These are phyloP conservation scores for Bungarus multicinctus DNA, from an alignment of 2,113 vertebrate species.

Conservation along the genomic window DNA sequence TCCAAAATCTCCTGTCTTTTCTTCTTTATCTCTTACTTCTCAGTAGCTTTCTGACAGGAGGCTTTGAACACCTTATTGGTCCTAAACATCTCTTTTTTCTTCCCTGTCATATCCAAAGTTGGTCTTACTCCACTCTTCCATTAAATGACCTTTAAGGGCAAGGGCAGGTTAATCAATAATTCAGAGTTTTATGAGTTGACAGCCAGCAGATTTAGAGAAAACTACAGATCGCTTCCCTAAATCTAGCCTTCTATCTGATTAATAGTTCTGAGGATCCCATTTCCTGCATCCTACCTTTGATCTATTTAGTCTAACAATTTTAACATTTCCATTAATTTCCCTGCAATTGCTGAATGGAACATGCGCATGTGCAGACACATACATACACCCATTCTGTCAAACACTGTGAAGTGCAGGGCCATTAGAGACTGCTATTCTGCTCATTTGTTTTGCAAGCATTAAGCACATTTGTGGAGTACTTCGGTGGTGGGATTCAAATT, in stretches of 20 bases:
- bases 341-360: not conserved
- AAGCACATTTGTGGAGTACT: not conserved
- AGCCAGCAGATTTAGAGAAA: not conserved
- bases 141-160: not conserved
- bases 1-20: not conserved
- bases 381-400: not conserved
- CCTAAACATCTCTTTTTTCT: not conserved
- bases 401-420: not conserved
- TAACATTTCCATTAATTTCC: not conserved
- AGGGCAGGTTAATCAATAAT: not conserved
- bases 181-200: not conserved
- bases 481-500: no score
- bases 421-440: not conserved
- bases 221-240: not conserved
- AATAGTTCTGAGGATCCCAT: not conserved
- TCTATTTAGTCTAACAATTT: not conserved
- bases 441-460: not conserved
- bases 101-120: not conserved
- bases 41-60: not conserved
- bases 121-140: not conserved
- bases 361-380: not conserved
- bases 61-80: not conserved
- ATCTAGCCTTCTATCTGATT: not conserved
- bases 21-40: not conserved
- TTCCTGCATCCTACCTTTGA: not conserved